Evolutionary conservation across 92 coral and sea anemone genomes (phyloP), one percentile per base, ranked within the genome.

Genomic region (Parazoanthus darwini): DNA sequence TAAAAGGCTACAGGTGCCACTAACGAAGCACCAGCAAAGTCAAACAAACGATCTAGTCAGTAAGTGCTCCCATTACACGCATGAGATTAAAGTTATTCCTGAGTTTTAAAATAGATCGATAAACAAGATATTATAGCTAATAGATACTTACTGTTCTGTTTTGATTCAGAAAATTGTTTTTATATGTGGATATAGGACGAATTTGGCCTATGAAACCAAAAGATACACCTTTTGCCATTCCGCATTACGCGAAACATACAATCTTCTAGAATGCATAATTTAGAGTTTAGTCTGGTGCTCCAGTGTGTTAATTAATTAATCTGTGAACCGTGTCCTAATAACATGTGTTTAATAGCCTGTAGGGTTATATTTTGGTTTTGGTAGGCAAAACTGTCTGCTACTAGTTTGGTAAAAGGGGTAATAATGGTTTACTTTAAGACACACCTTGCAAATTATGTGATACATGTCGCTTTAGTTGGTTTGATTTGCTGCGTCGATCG

Each of bases 1-100:
- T 72, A 9, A 72, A 70, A 72, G 39, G 38, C 77, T 72, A 72
- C 77, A 72, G 77, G 77, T 72, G 42, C 77, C 77, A 72, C 77
- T 72, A 29, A 4, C 16, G 26, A 63, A 72, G 77, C 77, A 72
- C 77, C 77, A 72, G 77, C 77, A 25, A 72, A 72, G 16, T 8
- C 5, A 72, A 72, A 72, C 77, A 72, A 72, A 4, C 29, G 77
- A 29, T 72, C 42, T 33, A 72, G 3, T 70, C 36, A 7, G 22
- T 70, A 16, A 58, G 66, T 58, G 66, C 66, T 58, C 22, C 6
- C 23, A 20, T 58, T 15, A 58, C 23, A 3, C 16, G 7, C 59
- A 54, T 54, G 18, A 54, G 18, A 54, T 54, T 54, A 1, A 54
- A 63, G 70, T 63, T 63, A 22, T 63, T 23, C 26, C n/a, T 7